Percentiles rank a stretch among this genome's conserved stretches.
phyloP scores from a whole-genome alignment of 2,888 invertebrate species.

The Sphaerophoria taeniata region DNA sequence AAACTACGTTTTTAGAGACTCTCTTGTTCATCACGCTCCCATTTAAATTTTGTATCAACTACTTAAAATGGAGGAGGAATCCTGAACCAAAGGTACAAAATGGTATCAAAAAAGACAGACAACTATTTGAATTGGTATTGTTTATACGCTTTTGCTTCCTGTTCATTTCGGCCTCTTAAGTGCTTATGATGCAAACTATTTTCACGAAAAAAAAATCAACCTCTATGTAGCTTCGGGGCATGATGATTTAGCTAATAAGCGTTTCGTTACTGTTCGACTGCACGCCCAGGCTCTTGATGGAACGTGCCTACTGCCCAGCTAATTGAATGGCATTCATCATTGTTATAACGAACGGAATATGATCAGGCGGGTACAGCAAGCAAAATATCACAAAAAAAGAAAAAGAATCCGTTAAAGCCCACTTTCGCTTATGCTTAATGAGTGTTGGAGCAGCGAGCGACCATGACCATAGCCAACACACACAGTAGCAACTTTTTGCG shows the following conservation, averaged over 20 bases:
- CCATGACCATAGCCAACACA: conserved; percentile 74
- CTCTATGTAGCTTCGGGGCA: conserved; percentile 56
- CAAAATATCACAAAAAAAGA: conserved; percentile 8
- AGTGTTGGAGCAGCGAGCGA: conserved; percentile 21
- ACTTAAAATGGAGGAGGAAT: no score
- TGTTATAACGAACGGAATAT: conserved; percentile 61
- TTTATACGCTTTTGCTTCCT: no score
- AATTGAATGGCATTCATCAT: conserved; percentile 71
- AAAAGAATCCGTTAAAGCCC: conserved; percentile 36
- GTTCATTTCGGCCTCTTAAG: not conserved
- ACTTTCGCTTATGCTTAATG: conserved; percentile 69
- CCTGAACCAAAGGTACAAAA: no score
- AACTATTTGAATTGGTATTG: no score
- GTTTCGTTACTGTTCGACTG: conserved; percentile 42
- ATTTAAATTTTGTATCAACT: no score
- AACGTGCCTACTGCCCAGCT: conserved; percentile 60
- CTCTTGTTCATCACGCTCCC: no score
- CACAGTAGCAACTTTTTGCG: conserved; percentile 56
- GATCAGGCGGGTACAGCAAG: conserved; percentile 31
- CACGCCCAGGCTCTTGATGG: conserved; percentile 60
- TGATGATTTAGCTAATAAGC: conserved; percentile 69
- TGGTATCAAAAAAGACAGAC: no score
- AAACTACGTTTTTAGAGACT: no score
- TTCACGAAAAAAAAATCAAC: conserved; percentile 40
- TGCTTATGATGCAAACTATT: conserved; percentile 60